Evolutionary conservation across 2,888 invertebrate genomes (phyloP), one percentile per base, ranked within the genome.

Genomic region (Adela reaumurella): DNA sequence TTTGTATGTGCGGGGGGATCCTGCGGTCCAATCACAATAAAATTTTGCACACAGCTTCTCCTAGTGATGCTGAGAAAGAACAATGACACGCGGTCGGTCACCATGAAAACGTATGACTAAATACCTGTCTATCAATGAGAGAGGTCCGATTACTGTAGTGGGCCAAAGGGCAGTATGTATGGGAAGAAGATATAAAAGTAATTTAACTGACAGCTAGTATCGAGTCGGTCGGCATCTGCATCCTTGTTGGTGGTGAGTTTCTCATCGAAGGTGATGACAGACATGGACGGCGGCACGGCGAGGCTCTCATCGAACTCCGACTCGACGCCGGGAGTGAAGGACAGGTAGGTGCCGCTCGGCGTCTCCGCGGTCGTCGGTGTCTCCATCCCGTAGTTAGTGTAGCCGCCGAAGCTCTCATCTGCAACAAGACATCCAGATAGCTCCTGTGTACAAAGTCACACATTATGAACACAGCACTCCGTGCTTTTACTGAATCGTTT

Each of bases 251-350:
- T 73, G 44, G 83, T 78, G 10, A 81, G 77, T 49, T 67, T 77
- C 42, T 76, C 81, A 47, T 76, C 71, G 43, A 76, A 65, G 19
- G 86, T 84, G 41, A 87, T 76, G 45, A 88, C 82, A 16, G 87
- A 87, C 43, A 90, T 76, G 5, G 88, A 88, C 61, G 89, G 89
- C 1, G 90, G 90, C 56, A 92, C 85, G 42, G 84, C 89, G 28
- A 92, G 74, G 57, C 86, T 85, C 65, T 92, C 91, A 64, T 92
- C 92, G 59, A 86, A 92, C 59, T 92, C 92, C 0, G 87, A 87
- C 60, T 91, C 89, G 5, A 74, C 46, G 1, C 67, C 66, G 0
- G 81, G 71, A 28, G 73, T 81, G 55, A 83, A 60, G 51, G 83
- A 81, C 57, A 83, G 69, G 57, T 83, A 69, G 50, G 82, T 63